Conservation (phyloP, 1,140 invertebrate genomes). For the Micrasema minimum region DNA sequence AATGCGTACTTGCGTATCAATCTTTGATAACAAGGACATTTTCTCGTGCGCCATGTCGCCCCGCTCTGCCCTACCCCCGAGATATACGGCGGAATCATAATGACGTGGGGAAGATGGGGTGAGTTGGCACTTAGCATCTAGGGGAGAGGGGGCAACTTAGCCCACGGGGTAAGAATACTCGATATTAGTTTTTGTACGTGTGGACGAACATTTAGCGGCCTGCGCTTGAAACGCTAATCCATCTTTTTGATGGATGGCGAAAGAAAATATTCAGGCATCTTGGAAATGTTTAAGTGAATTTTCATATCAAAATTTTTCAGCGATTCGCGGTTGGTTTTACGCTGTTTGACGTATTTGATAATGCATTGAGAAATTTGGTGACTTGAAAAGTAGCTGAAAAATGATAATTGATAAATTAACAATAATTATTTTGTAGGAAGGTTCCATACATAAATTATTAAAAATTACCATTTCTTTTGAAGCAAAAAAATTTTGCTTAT, state of each 20-base stretch:
- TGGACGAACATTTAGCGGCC: constrained; percentile 30
- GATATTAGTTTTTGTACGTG: constrained; percentile 51
- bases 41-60: constrained; percentile 30
- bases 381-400: not conserved
- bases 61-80: constrained; percentile 29
- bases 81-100: constrained; percentile 54
- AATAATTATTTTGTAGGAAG: no score
- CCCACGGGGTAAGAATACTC: constrained; percentile 34
- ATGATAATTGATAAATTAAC: no score
- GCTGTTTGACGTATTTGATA: constrained; percentile 32
- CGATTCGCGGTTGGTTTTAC: constrained; percentile 3
- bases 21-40: constrained; percentile 11
- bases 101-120: constrained; percentile 52
- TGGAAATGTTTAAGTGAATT: constrained; percentile 54
- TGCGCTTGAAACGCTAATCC: constrained; percentile 53
- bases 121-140: constrained; percentile 52
- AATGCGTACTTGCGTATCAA: not conserved
- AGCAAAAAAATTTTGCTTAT: no score
- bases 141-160: constrained; percentile 36
- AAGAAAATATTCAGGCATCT: constrained; percentile 52
- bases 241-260: constrained; percentile 54
- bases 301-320: constrained; percentile 51
- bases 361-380: constrained; percentile 15
- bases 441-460: no score
- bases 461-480: no score